These are phyloP conservation scores for Paramisgurnus dabryanus DNA, from an alignment of 2,113 vertebrate genomes.

Conservation along the genomic window DNA sequence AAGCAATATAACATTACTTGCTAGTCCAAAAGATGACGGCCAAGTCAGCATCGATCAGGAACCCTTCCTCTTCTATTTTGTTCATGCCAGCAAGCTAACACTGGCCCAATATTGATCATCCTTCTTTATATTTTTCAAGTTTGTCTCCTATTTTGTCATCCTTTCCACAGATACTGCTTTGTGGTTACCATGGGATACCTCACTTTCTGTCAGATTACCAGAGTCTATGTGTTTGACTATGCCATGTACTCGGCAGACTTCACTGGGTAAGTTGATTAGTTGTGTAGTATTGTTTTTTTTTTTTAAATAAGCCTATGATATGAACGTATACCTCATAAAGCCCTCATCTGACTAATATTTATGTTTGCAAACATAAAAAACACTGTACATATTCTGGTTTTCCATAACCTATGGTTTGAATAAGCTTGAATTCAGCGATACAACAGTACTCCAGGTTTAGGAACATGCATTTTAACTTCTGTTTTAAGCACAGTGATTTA, in stretches of 20 bases:
- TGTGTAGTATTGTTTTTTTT: not conserved
- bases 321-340: not conserved
- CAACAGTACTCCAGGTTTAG: too few relatives aligned
- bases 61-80: too few relatives aligned
- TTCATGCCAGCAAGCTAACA: too few relatives aligned
- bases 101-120: not conserved
- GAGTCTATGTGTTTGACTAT: slow-evolving; percentile 97
- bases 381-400: not conserved
- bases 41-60: too few relatives aligned
- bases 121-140: not conserved
- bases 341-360: not conserved
- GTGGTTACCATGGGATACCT: slow-evolving; percentile 95
- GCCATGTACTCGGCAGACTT: slow-evolving; percentile 99
- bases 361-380: not conserved
- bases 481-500: not conserved
- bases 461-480: not conserved
- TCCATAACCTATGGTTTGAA: not conserved
- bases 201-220: slow-evolving; percentile 94
- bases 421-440: not conserved
- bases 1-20: too few relatives aligned
- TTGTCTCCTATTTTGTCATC: slow-evolving; percentile 39
- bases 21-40: too few relatives aligned
- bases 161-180: slow-evolving; percentile 88
- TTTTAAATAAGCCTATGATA: too few relatives aligned
- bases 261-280: slow-evolving; percentile 86